These are phyloP conservation scores for Clarias magur DNA, from an alignment of 2,113 vertebrate genomes.

Conservation along the genomic window DNA sequence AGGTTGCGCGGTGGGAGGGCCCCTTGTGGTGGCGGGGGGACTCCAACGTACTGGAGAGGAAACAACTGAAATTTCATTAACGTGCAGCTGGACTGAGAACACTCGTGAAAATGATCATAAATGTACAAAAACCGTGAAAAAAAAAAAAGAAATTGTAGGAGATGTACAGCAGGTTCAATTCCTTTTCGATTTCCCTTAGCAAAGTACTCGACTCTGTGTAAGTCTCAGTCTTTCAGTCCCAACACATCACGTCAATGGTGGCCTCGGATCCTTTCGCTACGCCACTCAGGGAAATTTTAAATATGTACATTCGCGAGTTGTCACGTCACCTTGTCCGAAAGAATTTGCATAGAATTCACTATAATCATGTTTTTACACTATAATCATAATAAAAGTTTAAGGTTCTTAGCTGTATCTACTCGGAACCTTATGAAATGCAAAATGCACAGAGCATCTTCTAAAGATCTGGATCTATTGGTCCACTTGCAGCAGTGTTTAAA, in stretches of 20 bases:
- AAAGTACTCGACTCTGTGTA: no score
- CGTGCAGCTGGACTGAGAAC: background rate
- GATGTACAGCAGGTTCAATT: background rate
- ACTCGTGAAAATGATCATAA: background rate
- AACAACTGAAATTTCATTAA: background rate
- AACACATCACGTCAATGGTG: no score
- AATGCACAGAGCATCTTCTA: no score
- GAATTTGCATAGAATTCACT: background rate
- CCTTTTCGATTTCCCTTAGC: no score
- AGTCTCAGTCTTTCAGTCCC: background rate
- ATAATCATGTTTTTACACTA: background rate
- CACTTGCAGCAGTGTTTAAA: no score
- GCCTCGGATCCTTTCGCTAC: background rate
- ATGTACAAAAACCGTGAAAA: background rate
- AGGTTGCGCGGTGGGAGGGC: background rate
- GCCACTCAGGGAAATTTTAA: background rate
- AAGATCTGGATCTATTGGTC: no score
- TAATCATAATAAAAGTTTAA: background rate
- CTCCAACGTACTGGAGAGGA: background rate
- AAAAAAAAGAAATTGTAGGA: background rate
- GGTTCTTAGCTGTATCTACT: background rate
- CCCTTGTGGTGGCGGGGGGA: background rate
- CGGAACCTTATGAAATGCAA: background rate
- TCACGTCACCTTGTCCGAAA: background rate
- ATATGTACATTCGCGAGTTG: background rate